Conservation (phyloP, 2,797 vertebrate species). For the Smutsia temminckii region DNA sequence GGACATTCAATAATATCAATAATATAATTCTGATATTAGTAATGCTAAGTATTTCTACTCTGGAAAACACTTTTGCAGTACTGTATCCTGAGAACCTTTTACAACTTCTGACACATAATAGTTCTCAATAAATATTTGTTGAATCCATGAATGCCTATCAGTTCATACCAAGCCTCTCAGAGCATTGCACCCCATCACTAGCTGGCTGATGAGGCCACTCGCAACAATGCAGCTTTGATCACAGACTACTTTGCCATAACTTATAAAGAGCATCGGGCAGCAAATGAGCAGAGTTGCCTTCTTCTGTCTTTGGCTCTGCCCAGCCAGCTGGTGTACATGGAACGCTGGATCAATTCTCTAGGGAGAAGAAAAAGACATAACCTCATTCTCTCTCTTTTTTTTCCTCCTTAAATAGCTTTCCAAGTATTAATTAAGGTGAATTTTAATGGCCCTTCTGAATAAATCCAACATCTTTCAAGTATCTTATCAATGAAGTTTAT, state of each 20-base stretch:
- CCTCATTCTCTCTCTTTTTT: not conserved
- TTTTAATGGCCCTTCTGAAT: not conserved
- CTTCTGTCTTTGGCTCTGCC: not conserved
- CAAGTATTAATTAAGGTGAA: not conserved
- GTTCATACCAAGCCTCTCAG: not conserved
- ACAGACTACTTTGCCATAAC: not conserved
- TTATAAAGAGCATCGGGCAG: not conserved
- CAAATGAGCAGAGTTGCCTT: not conserved
- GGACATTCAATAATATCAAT: not conserved
- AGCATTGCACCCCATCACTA: not conserved
- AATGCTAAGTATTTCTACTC: not conserved
- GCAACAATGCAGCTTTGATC: not conserved
- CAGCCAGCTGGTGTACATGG: not conserved
- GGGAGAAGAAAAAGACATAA: not conserved
- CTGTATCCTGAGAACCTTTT: not conserved
- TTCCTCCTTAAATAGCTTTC: not conserved
- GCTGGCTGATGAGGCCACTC: not conserved
- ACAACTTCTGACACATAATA: not conserved
- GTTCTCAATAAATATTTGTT: conserved; percentile 29
- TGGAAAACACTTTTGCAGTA: not conserved
- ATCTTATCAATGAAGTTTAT: not conserved
- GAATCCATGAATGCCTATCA: not conserved
- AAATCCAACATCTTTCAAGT: not conserved
- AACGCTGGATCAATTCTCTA: not conserved
- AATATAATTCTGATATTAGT: conserved; percentile 22